Base-by-base conservation (phyloP, 2,797 vertebrate genomes). In the Pipistrellus pipistrellus region DNA sequence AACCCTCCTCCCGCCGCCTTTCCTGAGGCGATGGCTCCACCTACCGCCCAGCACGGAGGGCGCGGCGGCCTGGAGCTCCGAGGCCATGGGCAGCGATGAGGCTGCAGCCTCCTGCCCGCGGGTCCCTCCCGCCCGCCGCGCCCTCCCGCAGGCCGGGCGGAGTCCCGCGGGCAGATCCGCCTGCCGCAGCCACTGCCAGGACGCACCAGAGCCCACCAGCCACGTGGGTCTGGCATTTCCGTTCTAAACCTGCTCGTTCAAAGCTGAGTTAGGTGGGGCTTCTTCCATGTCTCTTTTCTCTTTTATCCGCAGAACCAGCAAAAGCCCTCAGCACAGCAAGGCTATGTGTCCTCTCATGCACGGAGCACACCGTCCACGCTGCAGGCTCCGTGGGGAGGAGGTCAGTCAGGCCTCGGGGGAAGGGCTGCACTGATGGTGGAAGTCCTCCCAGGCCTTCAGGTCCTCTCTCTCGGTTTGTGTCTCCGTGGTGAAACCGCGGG, bases 1-100 rank as follows among this genome's bases (percentile, higher is more conserved):
- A 59, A 44, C 94, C 68, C 12, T 94, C 59, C 6, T 21, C 11
- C 12, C 1, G 2, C 87, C 4, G 0, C 13, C n/a, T 98, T 98
- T 97, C 69, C 95, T 97, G 96, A 93, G 95, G 98, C 85, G 97
- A 97, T 94, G 97, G 98, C 98, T 98, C 98, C 98, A 98, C 95
- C 98, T 98, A 98, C 97, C 98, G 98, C 87, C 96, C 0, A 81
- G 90, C 71, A 94, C n/a, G 96, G 96, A 89, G 30, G 46, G 21
- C 18, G 0, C 6, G 9, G 44, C 30, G 38, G 86, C 44, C n/a
- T 13, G 0, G 64, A 46, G 21, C 73, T 35, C 46, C 75, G 1
- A 1, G 81, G 27, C 92, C 89, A 64, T 4, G 78, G 83, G 64
- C 82, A 93, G 86, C 94, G 94, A 59, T 4, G 35, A 23, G 75